Base-by-base conservation (phyloP, 2,888 invertebrate species). In the Brassicogethes aeneus region DNA sequence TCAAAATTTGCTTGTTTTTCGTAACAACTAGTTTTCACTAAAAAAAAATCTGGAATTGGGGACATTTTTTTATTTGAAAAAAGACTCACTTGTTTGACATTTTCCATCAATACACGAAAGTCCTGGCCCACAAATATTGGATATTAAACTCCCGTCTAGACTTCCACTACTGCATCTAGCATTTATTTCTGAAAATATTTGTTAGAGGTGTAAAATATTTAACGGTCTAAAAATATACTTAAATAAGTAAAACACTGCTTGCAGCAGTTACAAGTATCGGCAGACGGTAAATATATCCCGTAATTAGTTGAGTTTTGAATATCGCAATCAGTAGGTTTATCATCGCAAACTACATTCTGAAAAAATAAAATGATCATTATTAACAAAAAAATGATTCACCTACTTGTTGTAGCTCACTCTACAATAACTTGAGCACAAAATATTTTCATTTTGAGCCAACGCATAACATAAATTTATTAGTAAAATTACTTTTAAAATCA, bases 221-320 rank as follows among this genome's bases (percentile, higher is more conserved):
- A 12, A 31, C 16, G n/a, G 2, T 40, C 33, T 35, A 10, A n/a
- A n/a, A 16, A 55, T 57, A 59, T 66, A 78, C 79, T 64, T 49
- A 74, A 68, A 48, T 76, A 70, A 2, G 71, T 70, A 33, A 80
- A 56, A 47, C 80, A 80, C 58, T 70, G 76, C 1, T 74, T 64
- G 47, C 81, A 81, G 56, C 82, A 82, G 56, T 78, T 80, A 59
- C 82, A 82, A 0, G 70, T 57, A 1, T 75, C 75, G 0, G 77
- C 75, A 1, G 75, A 77, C 0, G 70, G 72, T 45, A 80, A 56
- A 50, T 61, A 63, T 17, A 76, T 42, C 0, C 80, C 80, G 23
- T 65, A 66, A 53, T 74, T 71, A 0, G 79, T 78, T 0, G 68
- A 66, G 52, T 79, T 79, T 63, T 76, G 76, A 46, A 70, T 68